Base-by-base conservation (phyloP, 2,797 vertebrate species). In the Otus scops region DNA sequence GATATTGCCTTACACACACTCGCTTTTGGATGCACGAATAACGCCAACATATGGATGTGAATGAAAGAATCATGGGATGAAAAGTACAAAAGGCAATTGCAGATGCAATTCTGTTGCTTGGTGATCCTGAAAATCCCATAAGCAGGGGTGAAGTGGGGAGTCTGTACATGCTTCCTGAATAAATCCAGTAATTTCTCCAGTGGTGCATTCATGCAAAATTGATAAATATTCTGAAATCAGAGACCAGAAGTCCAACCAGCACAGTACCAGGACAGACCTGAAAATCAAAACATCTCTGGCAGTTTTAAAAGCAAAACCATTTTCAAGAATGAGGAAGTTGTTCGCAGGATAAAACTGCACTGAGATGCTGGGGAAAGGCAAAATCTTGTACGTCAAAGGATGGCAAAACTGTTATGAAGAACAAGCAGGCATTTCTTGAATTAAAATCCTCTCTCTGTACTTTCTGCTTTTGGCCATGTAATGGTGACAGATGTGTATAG, bases 81-180 rank as follows among this genome's bases (percentile, higher is more conserved):
- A 74, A 84, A 80, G 47, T n/a, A 77, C 19, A 70, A 63, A 6
- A 59, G 17, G n/a, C n/a, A 67, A 88, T 36, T 13, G 18, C 24
- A 83, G 65, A 34, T 48, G 60, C 7, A 84, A 68, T 68, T 70
- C 39, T 70, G 22, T 64, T 86, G 60, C 68, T 90, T 65, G 48
- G 39, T 1, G 3, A 57, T 56, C 68, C 6, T 53, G 69, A 93
- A 85, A 69, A 65, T n/a, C 30, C 27, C 0, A 0, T n/a, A 63
- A 67, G 17, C 1, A 0, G 16, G 22, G 15, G 13, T 57, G n/a
- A 85, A 79, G 32, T 15, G 12, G 7, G 28, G 22, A 74, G n/a
- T 26, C 45, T 1, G 2, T 56, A 41, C 3, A 6, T 34, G 28
- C 22, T 56, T 88, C 36, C 79, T 60, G n/a, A 71, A 56, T 45